Percentiles rank a stretch among this genome's conserved stretches.
phyloP scores from a whole-genome alignment of 2,113 vertebrate genomes.

The Pycnonotus jocosus region DNA sequence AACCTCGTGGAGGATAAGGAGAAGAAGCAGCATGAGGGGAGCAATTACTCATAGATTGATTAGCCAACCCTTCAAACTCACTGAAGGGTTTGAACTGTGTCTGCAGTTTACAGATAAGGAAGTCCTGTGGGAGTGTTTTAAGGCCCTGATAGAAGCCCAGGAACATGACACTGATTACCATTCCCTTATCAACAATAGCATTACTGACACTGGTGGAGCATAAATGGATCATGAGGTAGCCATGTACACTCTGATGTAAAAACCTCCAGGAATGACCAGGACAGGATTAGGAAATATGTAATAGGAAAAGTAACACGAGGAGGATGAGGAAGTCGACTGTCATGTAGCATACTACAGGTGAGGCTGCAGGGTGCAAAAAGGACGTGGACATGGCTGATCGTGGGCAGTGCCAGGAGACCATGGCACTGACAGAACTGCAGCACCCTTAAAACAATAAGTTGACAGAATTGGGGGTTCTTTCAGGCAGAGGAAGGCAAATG shows the following conservation, averaged over 20 bases:
- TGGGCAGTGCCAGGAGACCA: neutral
- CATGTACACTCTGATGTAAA: neutral
- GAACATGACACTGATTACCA: fast-evolving
- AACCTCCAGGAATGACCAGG: neutral
- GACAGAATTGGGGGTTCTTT: too few species aligned
- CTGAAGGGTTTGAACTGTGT: neutral
- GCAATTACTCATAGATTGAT: neutral
- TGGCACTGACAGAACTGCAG: neutral
- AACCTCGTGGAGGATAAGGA: neutral
- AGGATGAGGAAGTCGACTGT: fast-evolving
- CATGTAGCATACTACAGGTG: fast-evolving
- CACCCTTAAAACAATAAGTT: neutral
- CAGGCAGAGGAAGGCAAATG: neutral
- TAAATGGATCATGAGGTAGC: neutral
- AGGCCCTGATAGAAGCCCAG: neutral
- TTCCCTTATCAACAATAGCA: neutral
- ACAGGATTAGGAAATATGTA: too few species aligned
- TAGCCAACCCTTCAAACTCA: too few species aligned
- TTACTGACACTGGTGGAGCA: neutral
- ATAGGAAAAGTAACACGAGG: neutral
- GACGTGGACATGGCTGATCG: too few species aligned
- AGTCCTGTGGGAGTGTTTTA: too few species aligned
- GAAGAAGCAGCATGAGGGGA: neutral
- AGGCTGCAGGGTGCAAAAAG: neutral
- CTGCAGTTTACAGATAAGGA: neutral